Base-by-base conservation (phyloP, 1,140 invertebrate species). In the Drosophila arawakana region DNA sequence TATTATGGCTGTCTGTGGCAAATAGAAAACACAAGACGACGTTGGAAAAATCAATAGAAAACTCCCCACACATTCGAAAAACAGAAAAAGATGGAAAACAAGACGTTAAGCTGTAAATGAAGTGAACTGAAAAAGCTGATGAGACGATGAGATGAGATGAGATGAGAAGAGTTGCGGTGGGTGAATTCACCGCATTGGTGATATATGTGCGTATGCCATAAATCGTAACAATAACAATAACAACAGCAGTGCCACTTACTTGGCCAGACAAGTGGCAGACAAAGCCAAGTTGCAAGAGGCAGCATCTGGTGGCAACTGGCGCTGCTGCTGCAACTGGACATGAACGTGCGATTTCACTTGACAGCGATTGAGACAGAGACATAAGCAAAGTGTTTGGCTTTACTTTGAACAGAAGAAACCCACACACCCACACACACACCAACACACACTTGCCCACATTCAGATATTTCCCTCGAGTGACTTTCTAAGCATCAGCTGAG, bases 121-220 rank as follows among this genome's bases (percentile, higher is more conserved):
- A 74, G 71, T 44, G 46, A 41, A 52, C 37, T 62, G 25, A 30
- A 55, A 55, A 55, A 37, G 66, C 13, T 41, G 49, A 7, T 47
- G 52, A 25, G 11, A 35, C 13, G 47, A n/a, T 35, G 55, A 67
- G 55, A 34, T 39, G 44, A 15, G 47, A n/a, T 18, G 55, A 67
- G 55, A 34, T 39, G 44, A 15, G 35, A n/a, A 11, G 18, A 43
- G 63, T 10, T 43, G 60, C 39, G 41, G 61, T 57, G 50, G 52
- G 65, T 44, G 49, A 47, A 39, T 35, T 63, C 47, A 43, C 43
- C 18, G 13, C 15, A 39, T 34, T 37, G 44, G 10, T 75, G 80
- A 88, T 89, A 70, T 70, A 73, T 80, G 84, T 88, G 84, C 84
- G 84, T 89, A 73, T 89, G 67, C 85, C 85, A 88, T 88, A 89